phyloP scores from a whole-genome alignment of 2,888 invertebrate species.

The Euzetes globulus region DNA sequence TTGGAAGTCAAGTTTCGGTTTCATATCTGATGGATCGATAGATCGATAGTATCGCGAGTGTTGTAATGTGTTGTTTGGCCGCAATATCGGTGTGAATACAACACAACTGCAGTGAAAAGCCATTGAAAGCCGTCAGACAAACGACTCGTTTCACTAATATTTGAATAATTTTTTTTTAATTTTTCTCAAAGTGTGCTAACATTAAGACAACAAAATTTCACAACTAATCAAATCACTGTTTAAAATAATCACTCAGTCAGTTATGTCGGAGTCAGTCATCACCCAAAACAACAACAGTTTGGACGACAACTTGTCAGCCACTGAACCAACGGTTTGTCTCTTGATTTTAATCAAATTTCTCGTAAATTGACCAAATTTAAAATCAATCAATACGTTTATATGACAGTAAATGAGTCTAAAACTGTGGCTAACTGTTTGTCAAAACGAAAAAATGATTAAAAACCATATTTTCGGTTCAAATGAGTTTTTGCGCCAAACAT shows the following conservation, averaged over 20 bases:
- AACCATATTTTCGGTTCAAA: background rate
- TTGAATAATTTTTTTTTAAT: too few species aligned
- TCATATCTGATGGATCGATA: background rate
- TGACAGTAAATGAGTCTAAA: too few species aligned
- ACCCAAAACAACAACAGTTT: conserved; percentile 10
- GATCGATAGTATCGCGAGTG: background rate
- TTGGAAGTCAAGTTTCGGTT: too few species aligned
- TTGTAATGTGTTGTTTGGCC: background rate
- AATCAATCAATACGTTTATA: too few species aligned
- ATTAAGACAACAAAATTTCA: background rate
- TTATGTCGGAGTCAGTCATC: background rate
- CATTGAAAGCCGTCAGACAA: background rate
- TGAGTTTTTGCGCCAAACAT: conserved; percentile 9
- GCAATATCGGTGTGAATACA: background rate
- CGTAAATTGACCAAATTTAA: too few species aligned
- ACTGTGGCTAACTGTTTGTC: too few species aligned
- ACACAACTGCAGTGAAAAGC: too few species aligned
- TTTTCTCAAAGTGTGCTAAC: too few species aligned
- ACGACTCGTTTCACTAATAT: background rate
- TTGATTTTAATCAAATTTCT: too few species aligned
- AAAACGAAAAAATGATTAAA: too few species aligned
- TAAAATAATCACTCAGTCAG: background rate
- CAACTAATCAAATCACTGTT: background rate
- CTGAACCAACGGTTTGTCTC: background rate
- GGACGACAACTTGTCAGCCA: conserved; percentile 10